Evolutionary conservation across 2,888 invertebrate genomes (phyloP).

Genomic region (Steromphala cineraria): DNA sequence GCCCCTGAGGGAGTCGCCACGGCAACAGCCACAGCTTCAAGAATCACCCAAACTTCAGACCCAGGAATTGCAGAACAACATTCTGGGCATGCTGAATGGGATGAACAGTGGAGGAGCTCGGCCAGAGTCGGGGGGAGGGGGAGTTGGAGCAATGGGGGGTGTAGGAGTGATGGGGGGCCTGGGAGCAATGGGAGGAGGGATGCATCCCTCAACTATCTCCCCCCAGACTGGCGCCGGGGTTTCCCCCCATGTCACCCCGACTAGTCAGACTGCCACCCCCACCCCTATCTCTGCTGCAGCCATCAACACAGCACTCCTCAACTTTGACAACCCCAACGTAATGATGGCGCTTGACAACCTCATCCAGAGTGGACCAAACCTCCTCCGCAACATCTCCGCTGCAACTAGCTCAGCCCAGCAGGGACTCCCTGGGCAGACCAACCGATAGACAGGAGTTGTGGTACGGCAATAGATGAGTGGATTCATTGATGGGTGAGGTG

Average conservation of each 20-base stretch:
- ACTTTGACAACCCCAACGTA: constrained; percentile 75
- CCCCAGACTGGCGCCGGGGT: too few species aligned
- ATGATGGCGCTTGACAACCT: constrained; percentile 76
- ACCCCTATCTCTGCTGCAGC: constrained; percentile 18
- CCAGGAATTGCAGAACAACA: constrained; percentile 85
- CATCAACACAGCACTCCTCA: constrained; percentile 59
- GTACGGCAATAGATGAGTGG: too few species aligned
- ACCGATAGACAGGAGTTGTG: too few species aligned
- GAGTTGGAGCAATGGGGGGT: too few species aligned
- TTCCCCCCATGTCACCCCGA: too few species aligned
- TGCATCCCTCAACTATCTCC: too few species aligned
- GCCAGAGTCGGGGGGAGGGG: not conserved
- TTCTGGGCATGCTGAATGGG: constrained; percentile 82
- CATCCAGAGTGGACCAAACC: constrained; percentile 74
- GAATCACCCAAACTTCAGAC: constrained; percentile 51
- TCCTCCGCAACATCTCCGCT: constrained; percentile 70
- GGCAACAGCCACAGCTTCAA: not conserved
- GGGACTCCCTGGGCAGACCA: too few species aligned
- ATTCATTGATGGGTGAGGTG: too few species aligned
- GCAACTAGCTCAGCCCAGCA: not conserved
- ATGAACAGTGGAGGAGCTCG: constrained; percentile 22
- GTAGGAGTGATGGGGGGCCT: too few species aligned
- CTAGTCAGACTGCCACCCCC: not conserved
- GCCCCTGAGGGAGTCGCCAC: too few species aligned
- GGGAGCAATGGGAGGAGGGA: too few species aligned